Evolutionary conservation across 2,113 vertebrate genomes (phyloP), one percentile per base, ranked within the genome.

Genomic region (Odontesthes bonariensis): DNA sequence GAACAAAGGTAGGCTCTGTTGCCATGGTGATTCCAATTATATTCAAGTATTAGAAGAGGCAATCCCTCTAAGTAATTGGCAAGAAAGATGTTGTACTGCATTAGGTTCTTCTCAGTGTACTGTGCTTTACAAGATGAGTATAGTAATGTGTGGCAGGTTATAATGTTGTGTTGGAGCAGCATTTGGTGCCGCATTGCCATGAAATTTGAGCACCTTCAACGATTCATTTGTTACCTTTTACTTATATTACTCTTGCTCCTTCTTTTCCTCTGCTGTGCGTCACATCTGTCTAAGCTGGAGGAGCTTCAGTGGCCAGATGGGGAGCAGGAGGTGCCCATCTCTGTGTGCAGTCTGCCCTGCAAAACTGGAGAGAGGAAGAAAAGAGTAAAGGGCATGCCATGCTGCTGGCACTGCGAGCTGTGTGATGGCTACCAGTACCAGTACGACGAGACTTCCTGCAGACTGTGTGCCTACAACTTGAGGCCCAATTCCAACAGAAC

Each of bases 391-490:
- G 92, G 92, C 68, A 90, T 91, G 87, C 92, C 92, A 1, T 93
- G 92, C 83, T 93, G 92, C 85, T 93, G 92, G 92, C 90, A 88
- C 87, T 93, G 92, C 13, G 92, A 93, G 82, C 86, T 89, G 1
- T 93, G 92, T 46, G 92, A 93, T 27, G 90, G 92, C 42, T 93
- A 93, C 82, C 92, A 92, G 83, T 91, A 93, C 80, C 92, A 89
- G 86, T 86, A 90, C 7, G 92, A 93, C 11, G 92, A 93, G 84
- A 92, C 90, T 4, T 91, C 90, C 63, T 93, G 92, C 82, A 77
- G 90, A 68, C 81, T 92, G 75, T 93, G 92, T 31, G 80, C 86
- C 23, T 93, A 93, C 58, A 84, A 92, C 83, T 90, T 92, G 89
- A 84, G 91, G 70, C 92, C 92, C 61, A 86, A 90, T 79, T 76